Base-by-base conservation (phyloP, 2,113 vertebrate species). In the Paraplagusia blochii region DNA sequence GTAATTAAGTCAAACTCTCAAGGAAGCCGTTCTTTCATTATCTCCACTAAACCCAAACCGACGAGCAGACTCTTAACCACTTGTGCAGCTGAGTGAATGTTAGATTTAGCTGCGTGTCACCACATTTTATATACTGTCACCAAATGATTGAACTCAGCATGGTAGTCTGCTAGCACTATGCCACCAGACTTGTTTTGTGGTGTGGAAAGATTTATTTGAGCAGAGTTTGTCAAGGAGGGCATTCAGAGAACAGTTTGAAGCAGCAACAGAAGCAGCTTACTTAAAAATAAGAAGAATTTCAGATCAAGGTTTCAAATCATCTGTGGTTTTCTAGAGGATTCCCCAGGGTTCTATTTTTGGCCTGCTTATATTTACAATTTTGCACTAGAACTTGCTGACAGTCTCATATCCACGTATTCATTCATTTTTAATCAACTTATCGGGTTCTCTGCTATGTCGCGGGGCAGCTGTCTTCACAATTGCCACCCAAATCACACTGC, bases 131-230 rank as follows among this genome's bases (percentile, higher is more conserved):
- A 53, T 48, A 63, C 35, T 36, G 54, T 66, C 35, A 69, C 51
- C 42, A 45, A 72, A 56, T 57, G 36, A 62, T 5, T 52, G 47
- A 62, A 66, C 33, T 29, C 66, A 70, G 42, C 11, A 69, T 47
- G 19, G 39, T 69, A 63, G 17, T 12, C 40, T 46, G 16, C 1
- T 35, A 16, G 59, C 64, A 80, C 54, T 19, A 44, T 48, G 58
- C 68, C 46, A 65, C 43, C 1, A 9, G 66, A 58, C 58, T 56
- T 77, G 44, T 77, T 67, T 71, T 69, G 61, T 36, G 62, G 72
- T 61, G 38, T 35, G 52, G 54, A 47, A 70, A 80, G 70, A 85
- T 85, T 85, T 80, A 82, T 77, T 76, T 60, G 42, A 29, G 17
- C 36, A 36, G 74, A 74, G 63, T 82, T 64, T 61, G 58, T 80